Evolutionary conservation across 2,888 invertebrate species (phyloP).

Genomic region (Keiferia lycopersicella): DNA sequence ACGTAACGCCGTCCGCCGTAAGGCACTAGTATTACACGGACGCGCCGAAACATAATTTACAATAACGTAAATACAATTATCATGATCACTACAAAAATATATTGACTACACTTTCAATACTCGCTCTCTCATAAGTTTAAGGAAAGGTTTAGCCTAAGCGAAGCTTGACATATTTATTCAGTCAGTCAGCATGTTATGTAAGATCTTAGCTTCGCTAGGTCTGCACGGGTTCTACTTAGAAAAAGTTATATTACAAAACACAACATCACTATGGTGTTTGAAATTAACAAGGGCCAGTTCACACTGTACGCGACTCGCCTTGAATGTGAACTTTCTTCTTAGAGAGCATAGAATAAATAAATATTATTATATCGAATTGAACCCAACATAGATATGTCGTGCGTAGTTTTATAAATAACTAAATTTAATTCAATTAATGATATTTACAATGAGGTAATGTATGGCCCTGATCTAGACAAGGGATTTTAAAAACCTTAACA

Average conservation of each 20-base stretch:
- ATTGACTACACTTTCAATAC: conserved; percentile 36
- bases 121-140: conserved; percentile 19
- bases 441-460: conserved; percentile 12
- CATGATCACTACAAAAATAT: conserved; percentile 64
- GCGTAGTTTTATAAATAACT: conserved; percentile 16
- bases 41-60: conserved; percentile 48
- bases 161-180: background rate
- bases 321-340: background rate
- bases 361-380: conserved; percentile 44
- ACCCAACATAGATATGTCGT: conserved; percentile 64
- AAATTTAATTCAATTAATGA: background rate
- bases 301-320: too few species aligned
- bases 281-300: too few species aligned
- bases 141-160: background rate
- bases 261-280: too few species aligned
- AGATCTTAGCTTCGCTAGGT: background rate
- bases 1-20: conserved; percentile 72
- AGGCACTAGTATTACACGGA: conserved; percentile 74
- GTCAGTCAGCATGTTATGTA: background rate
- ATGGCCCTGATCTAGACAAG: background rate
- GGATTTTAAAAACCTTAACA: background rate
- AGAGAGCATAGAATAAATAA: background rate
- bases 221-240: too few species aligned
- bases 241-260: too few species aligned
- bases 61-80: background rate